Evolutionary conservation across 2,797 vertebrate species (phyloP).

Genomic region (Mus caroli): DNA sequence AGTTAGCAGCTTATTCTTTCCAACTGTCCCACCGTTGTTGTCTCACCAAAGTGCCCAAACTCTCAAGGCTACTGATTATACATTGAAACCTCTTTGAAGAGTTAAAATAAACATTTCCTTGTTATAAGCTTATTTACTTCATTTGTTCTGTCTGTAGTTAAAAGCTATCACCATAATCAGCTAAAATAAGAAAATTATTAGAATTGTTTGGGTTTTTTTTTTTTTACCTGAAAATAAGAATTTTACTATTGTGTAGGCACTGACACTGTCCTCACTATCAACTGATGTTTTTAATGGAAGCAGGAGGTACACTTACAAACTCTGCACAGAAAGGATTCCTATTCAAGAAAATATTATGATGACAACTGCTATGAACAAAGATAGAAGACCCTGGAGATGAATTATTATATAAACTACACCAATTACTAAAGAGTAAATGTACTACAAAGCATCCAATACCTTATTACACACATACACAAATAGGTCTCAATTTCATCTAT

Average conservation of each 20-base stretch:
- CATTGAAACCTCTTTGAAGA: not conserved
- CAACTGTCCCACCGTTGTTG: not conserved
- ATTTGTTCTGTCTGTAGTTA: not conserved
- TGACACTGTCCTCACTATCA: constrained; percentile 35
- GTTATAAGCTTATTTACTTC: not conserved
- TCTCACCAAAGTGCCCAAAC: not conserved
- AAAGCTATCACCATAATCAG: not conserved
- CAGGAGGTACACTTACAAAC: not conserved
- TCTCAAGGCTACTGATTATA: not conserved
- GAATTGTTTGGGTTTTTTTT: constrained; percentile 7
- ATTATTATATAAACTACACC: not conserved
- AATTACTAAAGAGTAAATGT: constrained; percentile 11
- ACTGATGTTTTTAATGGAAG: not conserved
- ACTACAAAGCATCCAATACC: not conserved
- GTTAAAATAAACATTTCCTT: not conserved
- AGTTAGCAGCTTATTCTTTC: not conserved
- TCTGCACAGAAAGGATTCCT: constrained; percentile 41
- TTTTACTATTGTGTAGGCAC: constrained; percentile 43
- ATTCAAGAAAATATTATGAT: constrained; percentile 34
- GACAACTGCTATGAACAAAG: not conserved
- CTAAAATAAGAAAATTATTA: constrained; percentile 54
- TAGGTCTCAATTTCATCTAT: constrained; percentile 14
- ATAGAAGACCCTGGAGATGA: not conserved
- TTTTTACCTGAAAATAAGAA: constrained; percentile 58
- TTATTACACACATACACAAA: not conserved